Percentiles rank a stretch among this genome's conserved stretches.
phyloP scores from a whole-genome alignment of 1,140 invertebrate species.

The Aphaenogaster ashmeadi region DNA sequence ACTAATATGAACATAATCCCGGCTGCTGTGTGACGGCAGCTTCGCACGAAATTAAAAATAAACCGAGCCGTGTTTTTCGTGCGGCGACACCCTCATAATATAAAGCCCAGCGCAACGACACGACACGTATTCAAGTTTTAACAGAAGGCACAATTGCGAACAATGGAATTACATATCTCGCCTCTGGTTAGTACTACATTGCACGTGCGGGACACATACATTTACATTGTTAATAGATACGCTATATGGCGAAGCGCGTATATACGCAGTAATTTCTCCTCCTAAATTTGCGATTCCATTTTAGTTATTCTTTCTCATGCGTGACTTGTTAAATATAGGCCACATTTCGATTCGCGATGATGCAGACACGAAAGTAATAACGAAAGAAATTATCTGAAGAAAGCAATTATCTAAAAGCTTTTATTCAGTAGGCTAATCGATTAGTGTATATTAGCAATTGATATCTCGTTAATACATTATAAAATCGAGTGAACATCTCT shows the following conservation, averaged over 20 bases:
- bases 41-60: constrained; percentile 64
- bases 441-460: background rate
- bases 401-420: constrained; percentile 38
- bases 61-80: constrained; percentile 47
- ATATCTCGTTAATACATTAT: constrained; percentile 12
- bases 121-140: constrained; percentile 73
- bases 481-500: background rate
- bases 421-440: constrained; percentile 12
- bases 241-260: background rate
- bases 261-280: constrained; percentile 59
- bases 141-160: constrained; percentile 75
- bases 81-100: constrained; percentile 50
- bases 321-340: constrained; percentile 46
- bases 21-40: constrained; percentile 33
- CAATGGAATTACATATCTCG: constrained; percentile 77
- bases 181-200: constrained; percentile 65
- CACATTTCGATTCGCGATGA: constrained; percentile 14
- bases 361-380: background rate
- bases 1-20: constrained; percentile 57
- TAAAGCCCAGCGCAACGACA: constrained; percentile 56
- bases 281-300: constrained; percentile 42
- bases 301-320: constrained; percentile 15
- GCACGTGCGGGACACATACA: constrained; percentile 69
- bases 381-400: background rate
- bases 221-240: constrained; percentile 78